phyloP scores from a whole-genome alignment of 2,113 vertebrate genomes.

The Acrocephalus kingi region DNA sequence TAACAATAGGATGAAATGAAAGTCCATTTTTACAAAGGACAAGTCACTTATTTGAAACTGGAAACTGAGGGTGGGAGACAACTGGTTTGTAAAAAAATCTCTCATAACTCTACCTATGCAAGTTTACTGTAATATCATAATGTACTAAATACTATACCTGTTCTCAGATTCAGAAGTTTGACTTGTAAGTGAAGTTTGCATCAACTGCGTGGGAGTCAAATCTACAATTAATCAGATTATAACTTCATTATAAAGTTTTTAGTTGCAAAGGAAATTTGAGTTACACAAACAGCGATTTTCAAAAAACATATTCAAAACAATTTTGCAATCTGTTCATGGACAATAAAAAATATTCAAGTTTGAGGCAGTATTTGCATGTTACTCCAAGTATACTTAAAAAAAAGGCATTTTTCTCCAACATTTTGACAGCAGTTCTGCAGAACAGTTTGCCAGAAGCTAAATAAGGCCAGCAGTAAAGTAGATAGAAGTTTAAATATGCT shows the following conservation, averaged over 20 bases:
- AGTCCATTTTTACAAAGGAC: not conserved
- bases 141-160: conserved; percentile 62
- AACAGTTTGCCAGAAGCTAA: not conserved
- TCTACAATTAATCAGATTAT: conserved; percentile 68
- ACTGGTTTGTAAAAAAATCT: not conserved
- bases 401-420: not conserved
- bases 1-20: not conserved
- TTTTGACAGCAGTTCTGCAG: not conserved
- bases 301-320: not conserved
- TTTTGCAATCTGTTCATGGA: not conserved
- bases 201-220: conserved; percentile 67
- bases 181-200: conserved; percentile 45
- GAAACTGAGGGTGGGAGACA: not conserved
- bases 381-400: not conserved
- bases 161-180: conserved; percentile 65
- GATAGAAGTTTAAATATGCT: not conserved
- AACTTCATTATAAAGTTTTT: not conserved
- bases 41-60: not conserved
- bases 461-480: not conserved
- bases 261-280: not conserved
- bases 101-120: not conserved
- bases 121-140: not conserved
- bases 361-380: not conserved
- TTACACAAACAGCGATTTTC: not conserved
- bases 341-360: not conserved